A percentile compares a stretch with the other conserved stretches of the same genome.
These are phyloP conservation scores for Hyles euphorbiae DNA, from an alignment of 1,140 invertebrate genomes.

Conservation along the genomic window DNA sequence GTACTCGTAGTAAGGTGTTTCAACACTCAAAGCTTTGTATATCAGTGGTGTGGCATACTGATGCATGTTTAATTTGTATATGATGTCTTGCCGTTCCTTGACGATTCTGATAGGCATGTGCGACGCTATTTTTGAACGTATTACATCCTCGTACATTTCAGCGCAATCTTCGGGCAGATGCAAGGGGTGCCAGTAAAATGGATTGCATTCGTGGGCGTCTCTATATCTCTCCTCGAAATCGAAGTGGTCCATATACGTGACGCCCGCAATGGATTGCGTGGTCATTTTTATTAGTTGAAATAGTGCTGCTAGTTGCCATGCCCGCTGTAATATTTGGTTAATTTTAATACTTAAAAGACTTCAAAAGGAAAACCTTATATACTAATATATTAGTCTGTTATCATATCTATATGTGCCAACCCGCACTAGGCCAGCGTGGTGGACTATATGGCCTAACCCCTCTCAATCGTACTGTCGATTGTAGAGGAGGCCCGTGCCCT, in stretches of 20 bases:
- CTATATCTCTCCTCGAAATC: constrained; percentile 53
- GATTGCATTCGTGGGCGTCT: constrained; percentile 53
- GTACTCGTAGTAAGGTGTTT: background rate
- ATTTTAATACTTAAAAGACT: no score
- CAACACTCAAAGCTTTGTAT: no score
- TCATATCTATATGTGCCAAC: no score
- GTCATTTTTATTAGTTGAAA: constrained; percentile 11
- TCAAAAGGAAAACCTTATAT: no score
- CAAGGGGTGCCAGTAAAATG: constrained; percentile 55
- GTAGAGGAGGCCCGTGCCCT: no score
- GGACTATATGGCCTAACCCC: no score
- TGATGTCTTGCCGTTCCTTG: constrained; percentile 18
- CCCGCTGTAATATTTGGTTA: no score
- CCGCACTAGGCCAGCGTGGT: no score
- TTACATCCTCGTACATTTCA: constrained; percentile 42
- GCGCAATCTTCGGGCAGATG: constrained; percentile 52
- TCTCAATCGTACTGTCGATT: no score
- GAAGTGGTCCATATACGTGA: constrained; percentile 59
- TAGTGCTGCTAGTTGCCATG: constrained; percentile 1
- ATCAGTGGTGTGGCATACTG: no score
- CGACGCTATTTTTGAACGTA: constrained; percentile 27
- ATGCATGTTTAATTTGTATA: background rate
- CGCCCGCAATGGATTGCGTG: constrained; percentile 47
- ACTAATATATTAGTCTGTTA: no score
- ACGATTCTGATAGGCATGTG: constrained; percentile 28